A percentile compares a stretch with the other conserved stretches of the same genome.
phyloP scores from a whole-genome alignment of 2,888 invertebrate genomes.

The Orchesella flavescens region DNA sequence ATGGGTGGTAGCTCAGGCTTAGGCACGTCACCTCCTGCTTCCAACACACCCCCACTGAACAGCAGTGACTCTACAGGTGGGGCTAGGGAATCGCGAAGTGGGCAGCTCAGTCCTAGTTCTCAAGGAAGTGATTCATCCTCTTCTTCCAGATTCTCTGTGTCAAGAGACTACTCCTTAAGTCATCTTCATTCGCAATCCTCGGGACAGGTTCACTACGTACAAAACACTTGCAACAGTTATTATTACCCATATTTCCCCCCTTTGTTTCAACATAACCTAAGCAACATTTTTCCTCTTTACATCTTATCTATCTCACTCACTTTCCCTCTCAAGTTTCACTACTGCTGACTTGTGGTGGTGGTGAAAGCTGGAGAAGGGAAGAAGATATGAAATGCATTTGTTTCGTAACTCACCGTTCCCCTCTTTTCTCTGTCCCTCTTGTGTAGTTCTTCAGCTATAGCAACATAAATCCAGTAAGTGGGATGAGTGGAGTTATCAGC shows the following conservation, averaged over 20 bases:
- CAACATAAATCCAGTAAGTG: slow-evolving; percentile 85
- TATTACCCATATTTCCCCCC: slow-evolving; percentile 1
- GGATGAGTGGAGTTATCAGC: slow-evolving; percentile 87
- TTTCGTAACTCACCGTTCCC: neutral
- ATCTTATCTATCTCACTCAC: no score
- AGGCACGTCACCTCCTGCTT: slow-evolving; percentile 77
- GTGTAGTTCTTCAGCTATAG: slow-evolving; percentile 94
- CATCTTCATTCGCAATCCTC: slow-evolving; percentile 92
- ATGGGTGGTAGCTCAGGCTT: slow-evolving; percentile 68
- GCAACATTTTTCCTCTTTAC: slow-evolving; percentile 7
- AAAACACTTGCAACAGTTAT: slow-evolving; percentile 62
- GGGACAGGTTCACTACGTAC: slow-evolving; percentile 79
- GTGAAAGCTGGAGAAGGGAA: neutral
- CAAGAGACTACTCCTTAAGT: slow-evolving; percentile 88
- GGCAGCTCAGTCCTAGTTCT: slow-evolving; percentile 71
- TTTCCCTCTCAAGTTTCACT: neutral
- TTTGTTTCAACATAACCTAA: neutral
- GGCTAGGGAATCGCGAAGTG: slow-evolving; percentile 72
- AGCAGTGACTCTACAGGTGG: slow-evolving; percentile 75
- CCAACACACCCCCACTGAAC: slow-evolving; percentile 77
- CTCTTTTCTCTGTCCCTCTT: slow-evolving; percentile 26
- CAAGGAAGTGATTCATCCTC: slow-evolving; percentile 71
- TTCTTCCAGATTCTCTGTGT: slow-evolving; percentile 73
- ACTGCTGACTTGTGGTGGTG: neutral
- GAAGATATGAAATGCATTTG: neutral